These are phyloP conservation scores for Hydroisotoma schaefferi DNA, from an alignment of 2,888 invertebrate species.

Conservation along the genomic window DNA sequence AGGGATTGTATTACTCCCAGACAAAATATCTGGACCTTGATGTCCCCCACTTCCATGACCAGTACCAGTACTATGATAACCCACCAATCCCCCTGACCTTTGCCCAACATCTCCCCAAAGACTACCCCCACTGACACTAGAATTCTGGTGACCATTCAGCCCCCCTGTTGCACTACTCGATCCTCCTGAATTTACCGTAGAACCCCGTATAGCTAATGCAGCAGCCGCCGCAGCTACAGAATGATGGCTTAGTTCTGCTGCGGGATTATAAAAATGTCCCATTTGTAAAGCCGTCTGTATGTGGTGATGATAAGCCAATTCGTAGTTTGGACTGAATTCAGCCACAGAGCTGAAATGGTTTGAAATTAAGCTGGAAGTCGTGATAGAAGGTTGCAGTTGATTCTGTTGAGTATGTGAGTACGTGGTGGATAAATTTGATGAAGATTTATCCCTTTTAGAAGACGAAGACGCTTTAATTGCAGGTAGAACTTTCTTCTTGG, in stretches of 20 bases:
- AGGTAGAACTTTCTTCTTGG: no score
- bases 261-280: slow-evolving; percentile 46
- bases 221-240: slow-evolving; percentile 39
- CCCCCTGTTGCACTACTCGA: neutral
- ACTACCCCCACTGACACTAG: slow-evolving; percentile 23
- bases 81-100: slow-evolving; percentile 13
- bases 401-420: no score
- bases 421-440: no score
- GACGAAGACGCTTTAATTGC: no score
- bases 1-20: slow-evolving; percentile 17
- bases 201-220: slow-evolving; percentile 24
- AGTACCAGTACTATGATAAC: slow-evolving; percentile 24
- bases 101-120: slow-evolving; percentile 12
- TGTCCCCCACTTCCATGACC: slow-evolving; percentile 29
- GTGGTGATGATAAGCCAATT: slow-evolving; percentile 4
- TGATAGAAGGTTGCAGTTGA: no score
- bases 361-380: no score
- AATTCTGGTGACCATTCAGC: slow-evolving; percentile 13
- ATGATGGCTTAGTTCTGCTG: slow-evolving; percentile 21
- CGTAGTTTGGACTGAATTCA: neutral
- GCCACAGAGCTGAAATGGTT: no score
- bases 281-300: slow-evolving; percentile 26
- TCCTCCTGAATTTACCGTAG: slow-evolving; percentile 6
- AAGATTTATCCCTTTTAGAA: no score
- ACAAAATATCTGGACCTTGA: slow-evolving; percentile 30